These are phyloP conservation scores for Myiotriccus ornatus DNA, from an alignment of 2,797 vertebrate genomes.

Conservation along the genomic window DNA sequence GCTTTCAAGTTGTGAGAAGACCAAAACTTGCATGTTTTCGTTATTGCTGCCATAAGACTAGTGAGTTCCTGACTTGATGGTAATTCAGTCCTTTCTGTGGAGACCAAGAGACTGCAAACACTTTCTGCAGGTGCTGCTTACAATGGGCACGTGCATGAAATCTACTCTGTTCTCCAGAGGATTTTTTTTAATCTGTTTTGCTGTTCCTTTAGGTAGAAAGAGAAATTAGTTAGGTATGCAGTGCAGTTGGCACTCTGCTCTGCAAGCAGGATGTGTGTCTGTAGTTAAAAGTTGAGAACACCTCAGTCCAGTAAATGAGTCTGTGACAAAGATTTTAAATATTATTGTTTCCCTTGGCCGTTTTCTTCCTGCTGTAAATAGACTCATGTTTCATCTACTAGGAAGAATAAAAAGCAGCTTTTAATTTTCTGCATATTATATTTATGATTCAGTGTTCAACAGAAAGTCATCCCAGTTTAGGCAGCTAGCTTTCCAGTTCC, in stretches of 20 bases:
- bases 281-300: neutral
- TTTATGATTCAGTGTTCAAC: neutral
- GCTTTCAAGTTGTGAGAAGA: neutral
- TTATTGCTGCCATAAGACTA: neutral
- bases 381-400: neutral
- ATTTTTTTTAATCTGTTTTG: neutral
- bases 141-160: neutral
- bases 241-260: neutral
- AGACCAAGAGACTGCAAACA: neutral
- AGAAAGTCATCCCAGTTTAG: neutral
- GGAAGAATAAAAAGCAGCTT: neutral
- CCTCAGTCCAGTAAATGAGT: neutral
- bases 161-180: neutral
- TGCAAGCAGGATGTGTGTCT: neutral
- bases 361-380: neutral
- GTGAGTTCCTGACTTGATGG: neutral
- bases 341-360: neutral
- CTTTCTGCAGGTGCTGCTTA: neutral
- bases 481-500: neutral
- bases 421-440: neutral
- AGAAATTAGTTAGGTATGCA: neutral
- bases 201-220: neutral
- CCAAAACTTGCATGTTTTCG: neutral
- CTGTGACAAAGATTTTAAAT: neutral
- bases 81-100: neutral